These are phyloP conservation scores for Heptranchias perlo DNA, from an alignment of 2,113 vertebrate species.

Conservation along the genomic window DNA sequence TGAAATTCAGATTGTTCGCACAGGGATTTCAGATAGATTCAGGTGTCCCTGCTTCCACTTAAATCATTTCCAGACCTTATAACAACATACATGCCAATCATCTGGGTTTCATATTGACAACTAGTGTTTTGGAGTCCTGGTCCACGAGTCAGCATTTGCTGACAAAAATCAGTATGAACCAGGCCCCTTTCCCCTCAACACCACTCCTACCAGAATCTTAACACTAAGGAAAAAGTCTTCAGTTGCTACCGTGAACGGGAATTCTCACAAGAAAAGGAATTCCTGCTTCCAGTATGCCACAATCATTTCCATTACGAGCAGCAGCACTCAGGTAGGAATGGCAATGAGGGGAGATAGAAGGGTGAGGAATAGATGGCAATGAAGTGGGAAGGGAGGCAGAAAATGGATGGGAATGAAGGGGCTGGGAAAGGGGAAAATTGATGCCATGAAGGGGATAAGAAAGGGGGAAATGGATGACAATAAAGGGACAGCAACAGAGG, in stretches of 20 bases:
- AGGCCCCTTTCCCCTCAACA: neutral
- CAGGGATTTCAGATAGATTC: neutral
- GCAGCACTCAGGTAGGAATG: neutral
- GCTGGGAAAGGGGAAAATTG: neutral
- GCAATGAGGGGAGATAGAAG: neutral
- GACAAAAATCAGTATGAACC: neutral
- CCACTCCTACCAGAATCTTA: neutral
- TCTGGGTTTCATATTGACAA: neutral
- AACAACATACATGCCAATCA: neutral
- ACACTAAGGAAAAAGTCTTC: neutral
- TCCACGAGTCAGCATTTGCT: neutral
- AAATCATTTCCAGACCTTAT: slow-evolving; percentile 7
- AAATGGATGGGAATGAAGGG: neutral
- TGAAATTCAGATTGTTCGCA: neutral
- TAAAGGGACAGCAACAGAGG: neutral
- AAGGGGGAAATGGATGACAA: neutral
- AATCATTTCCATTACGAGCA: neutral
- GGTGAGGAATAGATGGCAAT: neutral
- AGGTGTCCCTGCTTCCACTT: neutral
- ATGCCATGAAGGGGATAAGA: neutral
- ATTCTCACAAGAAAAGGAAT: neutral
- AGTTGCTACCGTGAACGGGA: neutral
- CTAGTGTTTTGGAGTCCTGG: neutral
- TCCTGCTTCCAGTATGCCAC: neutral
- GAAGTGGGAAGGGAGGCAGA: neutral